These are phyloP conservation scores for Junonia oenone DNA, from an alignment of 2,888 invertebrate species.

Conservation along the genomic window DNA sequence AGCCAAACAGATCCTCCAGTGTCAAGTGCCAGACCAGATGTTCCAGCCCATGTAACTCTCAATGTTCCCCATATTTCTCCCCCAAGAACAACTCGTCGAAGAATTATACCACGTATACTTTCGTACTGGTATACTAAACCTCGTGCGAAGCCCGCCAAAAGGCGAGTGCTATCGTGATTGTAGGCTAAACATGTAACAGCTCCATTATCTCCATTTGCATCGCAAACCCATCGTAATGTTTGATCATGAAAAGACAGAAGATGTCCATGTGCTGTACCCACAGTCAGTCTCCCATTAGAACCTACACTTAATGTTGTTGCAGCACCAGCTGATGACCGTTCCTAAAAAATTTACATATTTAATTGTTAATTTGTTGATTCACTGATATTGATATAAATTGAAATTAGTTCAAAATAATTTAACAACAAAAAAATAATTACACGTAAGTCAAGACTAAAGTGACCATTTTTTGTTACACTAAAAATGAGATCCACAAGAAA, in stretches of 20 bases:
- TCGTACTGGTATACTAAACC: conserved; percentile 96
- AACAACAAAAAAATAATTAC: no score
- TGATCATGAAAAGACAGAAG: conserved; percentile 88
- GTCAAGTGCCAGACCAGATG: conserved; percentile 83
- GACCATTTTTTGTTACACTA: no score
- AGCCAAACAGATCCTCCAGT: conserved; percentile 98
- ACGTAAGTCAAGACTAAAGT: no score
- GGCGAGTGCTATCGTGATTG: conserved; percentile 90
- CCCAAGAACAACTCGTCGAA: conserved; percentile 67
- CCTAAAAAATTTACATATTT: conserved; percentile 76
- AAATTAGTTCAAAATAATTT: no score
- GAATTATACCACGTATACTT: conserved; percentile 81
- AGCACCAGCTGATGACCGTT: conserved; percentile 92
- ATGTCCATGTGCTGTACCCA: conserved; percentile 96
- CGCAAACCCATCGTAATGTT: conserved; percentile 92
- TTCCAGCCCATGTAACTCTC: conserved; percentile 68
- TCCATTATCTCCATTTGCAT: conserved; percentile 83
- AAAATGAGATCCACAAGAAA: no score
- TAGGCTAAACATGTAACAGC: conserved; percentile 91
- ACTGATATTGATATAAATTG: no score
- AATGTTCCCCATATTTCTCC: conserved; percentile 72
- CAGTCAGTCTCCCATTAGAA: conserved; percentile 87
- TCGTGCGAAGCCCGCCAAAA: conserved; percentile 86
- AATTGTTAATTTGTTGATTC: no score
- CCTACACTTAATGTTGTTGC: conserved; percentile 89